These are phyloP conservation scores for Lerista edwardsae DNA, from an alignment of 2,797 vertebrate species.

Conservation along the genomic window DNA sequence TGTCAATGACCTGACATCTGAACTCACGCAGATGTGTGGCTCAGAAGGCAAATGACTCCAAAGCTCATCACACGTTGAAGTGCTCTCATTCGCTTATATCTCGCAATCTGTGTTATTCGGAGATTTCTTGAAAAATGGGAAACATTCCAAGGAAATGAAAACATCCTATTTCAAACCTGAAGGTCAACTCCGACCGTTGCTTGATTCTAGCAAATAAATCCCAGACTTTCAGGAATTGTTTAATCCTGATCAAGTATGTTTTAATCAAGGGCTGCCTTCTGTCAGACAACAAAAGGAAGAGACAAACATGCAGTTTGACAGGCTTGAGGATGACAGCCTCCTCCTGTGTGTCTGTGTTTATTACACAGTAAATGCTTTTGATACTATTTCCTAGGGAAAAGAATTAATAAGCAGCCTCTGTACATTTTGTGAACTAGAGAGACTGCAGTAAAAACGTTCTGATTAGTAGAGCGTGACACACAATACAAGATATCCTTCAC, in stretches of 20 bases:
- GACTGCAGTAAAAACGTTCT: background rate
- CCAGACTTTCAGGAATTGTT: slow-evolving; percentile 35
- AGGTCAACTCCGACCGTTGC: slow-evolving; percentile 15
- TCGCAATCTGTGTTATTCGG: background rate
- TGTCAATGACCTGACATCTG: background rate
- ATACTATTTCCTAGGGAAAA: background rate
- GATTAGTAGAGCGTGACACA: background rate
- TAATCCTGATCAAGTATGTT: slow-evolving; percentile 37
- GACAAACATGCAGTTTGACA: background rate
- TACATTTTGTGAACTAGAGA: background rate
- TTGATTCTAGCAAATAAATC: slow-evolving; percentile 28
- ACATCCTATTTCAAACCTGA: background rate
- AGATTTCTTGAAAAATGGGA: background rate
- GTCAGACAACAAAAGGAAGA: slow-evolving; percentile 27
- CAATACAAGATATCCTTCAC: no score
- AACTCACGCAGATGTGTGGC: background rate
- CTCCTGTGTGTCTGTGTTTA: background rate
- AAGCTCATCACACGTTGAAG: background rate
- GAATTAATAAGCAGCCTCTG: background rate
- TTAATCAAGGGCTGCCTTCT: slow-evolving; percentile 36
- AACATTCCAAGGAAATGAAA: slow-evolving; percentile 7
- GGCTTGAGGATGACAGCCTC: background rate
- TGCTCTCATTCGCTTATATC: background rate
- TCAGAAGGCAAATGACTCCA: background rate
- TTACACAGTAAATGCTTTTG: slow-evolving; percentile 4